Percentiles rank a stretch among this genome's conserved stretches.
phyloP scores from a whole-genome alignment of 2,797 vertebrate genomes.

The Melanotaenia trifasciata region DNA sequence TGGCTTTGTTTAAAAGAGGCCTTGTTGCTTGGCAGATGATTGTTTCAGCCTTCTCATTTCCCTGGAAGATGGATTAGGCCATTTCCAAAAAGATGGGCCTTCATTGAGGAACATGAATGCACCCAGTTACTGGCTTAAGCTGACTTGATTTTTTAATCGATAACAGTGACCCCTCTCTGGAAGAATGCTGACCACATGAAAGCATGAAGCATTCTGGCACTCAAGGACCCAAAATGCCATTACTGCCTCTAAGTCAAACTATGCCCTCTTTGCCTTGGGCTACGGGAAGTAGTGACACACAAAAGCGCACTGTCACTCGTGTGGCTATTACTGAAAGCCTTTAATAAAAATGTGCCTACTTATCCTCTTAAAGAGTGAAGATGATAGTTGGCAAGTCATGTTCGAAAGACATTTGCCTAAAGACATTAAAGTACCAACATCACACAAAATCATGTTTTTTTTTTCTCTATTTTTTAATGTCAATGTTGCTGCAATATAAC shows the following conservation, averaged over 20 bases:
- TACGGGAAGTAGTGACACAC: slow-evolving; percentile 55
- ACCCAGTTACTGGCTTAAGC: slow-evolving; percentile 71
- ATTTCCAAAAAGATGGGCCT: slow-evolving; percentile 69
- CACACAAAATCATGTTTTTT: slow-evolving; percentile 47
- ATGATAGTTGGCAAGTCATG: slow-evolving; percentile 24
- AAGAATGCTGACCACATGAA: slow-evolving; percentile 83
- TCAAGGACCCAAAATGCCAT: slow-evolving; percentile 75
- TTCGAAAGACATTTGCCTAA: slow-evolving; percentile 15
- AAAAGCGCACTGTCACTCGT: slow-evolving; percentile 65
- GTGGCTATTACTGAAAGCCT: slow-evolving; percentile 44
- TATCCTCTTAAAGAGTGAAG: slow-evolving; percentile 56
- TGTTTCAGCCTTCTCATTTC: slow-evolving; percentile 74
- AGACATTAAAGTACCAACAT: slow-evolving; percentile 40
- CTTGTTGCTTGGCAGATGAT: slow-evolving; percentile 73
- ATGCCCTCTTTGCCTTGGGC: slow-evolving; percentile 69
- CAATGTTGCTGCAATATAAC: slow-evolving; percentile 5
- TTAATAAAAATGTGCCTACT: slow-evolving; percentile 53
- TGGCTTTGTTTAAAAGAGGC: slow-evolving; percentile 52
- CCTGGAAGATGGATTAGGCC: slow-evolving; percentile 81
- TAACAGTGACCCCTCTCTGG: slow-evolving; percentile 80
- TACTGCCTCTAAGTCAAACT: slow-evolving; percentile 72
- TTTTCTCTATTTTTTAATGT: slow-evolving; percentile 29
- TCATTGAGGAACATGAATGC: slow-evolving; percentile 76
- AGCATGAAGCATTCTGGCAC: slow-evolving; percentile 67
- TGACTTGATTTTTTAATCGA: slow-evolving; percentile 82